Evolutionary conservation across 2,888 invertebrate genomes (phyloP), one percentile per base, ranked within the genome.

Genomic region (Latheticus oryzae): DNA sequence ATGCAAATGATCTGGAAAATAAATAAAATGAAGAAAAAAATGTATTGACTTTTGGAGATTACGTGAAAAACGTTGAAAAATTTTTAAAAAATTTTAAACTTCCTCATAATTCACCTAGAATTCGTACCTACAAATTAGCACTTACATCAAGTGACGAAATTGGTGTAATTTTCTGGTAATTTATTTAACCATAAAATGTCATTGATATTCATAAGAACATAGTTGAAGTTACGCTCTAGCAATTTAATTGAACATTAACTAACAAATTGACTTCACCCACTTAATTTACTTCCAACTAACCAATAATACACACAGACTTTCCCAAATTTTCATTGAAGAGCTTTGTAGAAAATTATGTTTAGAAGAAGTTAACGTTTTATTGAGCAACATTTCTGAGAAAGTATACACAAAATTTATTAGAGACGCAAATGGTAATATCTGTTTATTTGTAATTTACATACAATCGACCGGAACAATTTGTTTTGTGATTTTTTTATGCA

Each of bases 401-500:
- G 50, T 37, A 30, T 32, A 19, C n/a, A 19, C 24, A 16, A 52
- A 52, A 52, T 40, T 32, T 42, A 42, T 52, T 52, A 38, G 28
- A 50, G 26, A 30, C 37, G n/a, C n/a, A 12, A 50, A 24, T 50
- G 28, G 28, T 43, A 28, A 43, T 43, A 43, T 43, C 28, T 43
- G 15, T 26, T 43, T 21, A 40, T 43, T 30, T n/a, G 33, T 16
- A 16, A 52, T 52, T 54, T 37, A 17, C 53, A 54, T 54, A 54
- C 53, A 54, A 54, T 54, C 37, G 43, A 45, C 45, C 45, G 53
- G 45, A 54, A 54, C 45, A 54, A 45, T 54, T 54, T 52, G 52
- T 52, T 28, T 45, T 23, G 28, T 21, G 40, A 28, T 21, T 42
- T 51, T n/a, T 53, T 51, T 51, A 38, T 42, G 43, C 53, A 53